These are phyloP conservation scores for Acleris emargana DNA, from an alignment of 2,888 invertebrate genomes.

Conservation along the genomic window DNA sequence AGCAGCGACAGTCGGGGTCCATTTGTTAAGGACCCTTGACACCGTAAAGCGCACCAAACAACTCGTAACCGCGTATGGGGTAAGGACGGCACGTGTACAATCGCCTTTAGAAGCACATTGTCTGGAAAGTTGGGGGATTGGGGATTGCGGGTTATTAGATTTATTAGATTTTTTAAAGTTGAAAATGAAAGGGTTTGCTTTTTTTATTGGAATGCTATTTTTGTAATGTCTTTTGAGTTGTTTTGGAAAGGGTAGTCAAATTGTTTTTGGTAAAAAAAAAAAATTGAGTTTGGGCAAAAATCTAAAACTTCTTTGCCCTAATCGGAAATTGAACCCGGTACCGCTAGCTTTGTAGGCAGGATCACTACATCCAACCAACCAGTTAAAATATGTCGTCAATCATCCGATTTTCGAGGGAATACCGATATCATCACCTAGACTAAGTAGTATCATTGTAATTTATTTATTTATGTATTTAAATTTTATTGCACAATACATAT, in stretches of 20 bases:
- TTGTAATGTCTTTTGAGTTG: not conserved
- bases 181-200: slow-evolving; percentile 8
- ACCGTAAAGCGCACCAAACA: slow-evolving; percentile 57
- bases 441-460: no score
- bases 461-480: no score
- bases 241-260: not conserved
- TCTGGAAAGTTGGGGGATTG: slow-evolving; percentile 33
- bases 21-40: slow-evolving; percentile 63
- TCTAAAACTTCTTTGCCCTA: no score
- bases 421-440: no score
- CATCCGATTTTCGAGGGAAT: no score
- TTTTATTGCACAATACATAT: no score
- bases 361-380: no score
- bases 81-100: slow-evolving; percentile 21
- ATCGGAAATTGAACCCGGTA: no score
- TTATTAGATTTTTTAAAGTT: slow-evolving; percentile 25
- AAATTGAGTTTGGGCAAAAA: no score
- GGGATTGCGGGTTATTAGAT: slow-evolving; percentile 18
- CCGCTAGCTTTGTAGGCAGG: no score
- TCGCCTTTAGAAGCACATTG: slow-evolving; percentile 31
- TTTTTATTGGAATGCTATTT: not conserved
- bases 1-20: slow-evolving; percentile 57
- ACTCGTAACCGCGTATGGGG: slow-evolving; percentile 46
- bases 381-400: no score
- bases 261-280: no score